These are phyloP conservation scores for Xestia ashworthii DNA, from an alignment of 2,888 invertebrate species.

Conservation along the genomic window DNA sequence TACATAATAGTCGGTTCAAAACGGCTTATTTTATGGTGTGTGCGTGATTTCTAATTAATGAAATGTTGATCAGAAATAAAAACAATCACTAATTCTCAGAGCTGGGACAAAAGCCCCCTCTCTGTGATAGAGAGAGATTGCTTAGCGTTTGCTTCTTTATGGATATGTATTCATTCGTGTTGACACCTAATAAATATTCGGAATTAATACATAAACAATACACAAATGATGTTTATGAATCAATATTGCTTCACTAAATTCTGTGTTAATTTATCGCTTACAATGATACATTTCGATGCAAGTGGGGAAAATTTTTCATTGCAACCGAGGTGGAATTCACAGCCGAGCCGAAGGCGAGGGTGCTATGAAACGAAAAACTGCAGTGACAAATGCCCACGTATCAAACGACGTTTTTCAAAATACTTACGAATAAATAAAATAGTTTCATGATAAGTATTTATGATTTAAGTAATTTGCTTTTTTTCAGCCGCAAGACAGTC, in stretches of 20 bases:
- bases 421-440: too few species aligned
- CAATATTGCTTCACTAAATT: too few species aligned
- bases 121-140: not conserved
- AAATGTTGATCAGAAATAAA: not conserved
- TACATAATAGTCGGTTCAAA: not conserved
- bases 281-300: too few species aligned
- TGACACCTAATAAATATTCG: not conserved
- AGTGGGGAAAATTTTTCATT: not conserved
- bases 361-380: too few species aligned
- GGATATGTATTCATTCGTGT: not conserved
- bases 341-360: too few species aligned
- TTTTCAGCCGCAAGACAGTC: too few species aligned
- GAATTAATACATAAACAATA: not conserved
- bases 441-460: too few species aligned
- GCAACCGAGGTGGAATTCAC: not conserved
- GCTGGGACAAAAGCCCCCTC: not conserved
- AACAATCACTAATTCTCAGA: not conserved
- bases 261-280: too few species aligned
- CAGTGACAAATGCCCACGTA: too few species aligned
- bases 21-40: not conserved
- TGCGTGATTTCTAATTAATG: not conserved
- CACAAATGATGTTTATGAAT: too few species aligned
- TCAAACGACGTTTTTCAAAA: too few species aligned
- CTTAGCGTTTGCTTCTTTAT: not conserved
- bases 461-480: too few species aligned